These are phyloP conservation scores for Galeruca laticollis DNA, from an alignment of 2,888 invertebrate genomes.

Conservation along the genomic window DNA sequence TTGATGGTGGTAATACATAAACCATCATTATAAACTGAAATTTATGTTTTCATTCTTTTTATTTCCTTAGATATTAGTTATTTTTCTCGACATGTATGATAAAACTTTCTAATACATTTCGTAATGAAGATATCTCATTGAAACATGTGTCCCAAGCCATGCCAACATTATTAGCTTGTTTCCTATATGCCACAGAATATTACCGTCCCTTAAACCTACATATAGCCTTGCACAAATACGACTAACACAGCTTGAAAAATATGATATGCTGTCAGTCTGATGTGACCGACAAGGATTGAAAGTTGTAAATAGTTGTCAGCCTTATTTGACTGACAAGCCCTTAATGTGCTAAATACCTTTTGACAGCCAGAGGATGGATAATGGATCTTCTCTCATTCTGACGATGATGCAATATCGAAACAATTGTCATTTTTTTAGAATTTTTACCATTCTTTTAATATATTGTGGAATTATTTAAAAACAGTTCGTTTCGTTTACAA, in stretches of 20 bases:
- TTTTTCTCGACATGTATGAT: not conserved
- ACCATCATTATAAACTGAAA: no score
- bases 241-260: not conserved
- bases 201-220: not conserved
- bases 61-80: not conserved
- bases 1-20: no score
- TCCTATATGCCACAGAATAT: not conserved
- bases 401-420: no score
- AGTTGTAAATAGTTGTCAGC: not conserved
- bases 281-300: not conserved
- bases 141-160: not conserved
- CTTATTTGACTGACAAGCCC: not conserved
- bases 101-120: no score
- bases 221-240: not conserved
- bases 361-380: no score
- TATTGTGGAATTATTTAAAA: no score
- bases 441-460: no score
- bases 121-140: no score
- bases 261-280: no score
- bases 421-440: no score
- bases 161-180: slow-evolving; percentile 3
- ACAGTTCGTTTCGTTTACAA: no score
- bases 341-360: not conserved
- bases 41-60: not conserved
- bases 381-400: no score